phyloP scores from a whole-genome alignment of 2,888 invertebrate species.

The Chironomus riparius region DNA sequence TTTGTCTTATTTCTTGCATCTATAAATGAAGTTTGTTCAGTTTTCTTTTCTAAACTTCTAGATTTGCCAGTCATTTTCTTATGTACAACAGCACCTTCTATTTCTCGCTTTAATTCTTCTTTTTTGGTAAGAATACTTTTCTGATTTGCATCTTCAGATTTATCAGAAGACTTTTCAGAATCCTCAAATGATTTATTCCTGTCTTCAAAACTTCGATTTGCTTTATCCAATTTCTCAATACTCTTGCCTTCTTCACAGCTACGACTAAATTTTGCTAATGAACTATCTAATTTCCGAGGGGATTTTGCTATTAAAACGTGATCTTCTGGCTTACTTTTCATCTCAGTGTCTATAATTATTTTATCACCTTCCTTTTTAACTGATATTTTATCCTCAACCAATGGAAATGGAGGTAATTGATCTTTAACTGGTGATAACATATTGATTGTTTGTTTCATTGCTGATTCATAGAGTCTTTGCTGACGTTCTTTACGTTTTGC shows the following conservation, averaged over 20 bases:
- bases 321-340: conserved; percentile 64
- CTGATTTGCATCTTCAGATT: conserved; percentile 34
- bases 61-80: conserved; percentile 55
- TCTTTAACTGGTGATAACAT: conserved; percentile 66
- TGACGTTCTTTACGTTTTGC: conserved; percentile 65
- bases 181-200: conserved; percentile 51
- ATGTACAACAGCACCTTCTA: conserved; percentile 54
- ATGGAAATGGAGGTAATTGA: conserved; percentile 59
- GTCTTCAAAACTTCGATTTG: conserved; percentile 55
- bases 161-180: conserved; percentile 45
- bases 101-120: conserved; percentile 54
- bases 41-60: conserved; percentile 56
- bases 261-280: conserved; percentile 50
- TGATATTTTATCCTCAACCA: conserved; percentile 62
- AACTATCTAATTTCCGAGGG: conserved; percentile 59
- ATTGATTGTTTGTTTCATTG: conserved; percentile 65
- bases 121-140: conserved; percentile 39
- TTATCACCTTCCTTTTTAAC: conserved; percentile 63
- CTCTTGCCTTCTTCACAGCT: conserved; percentile 54
- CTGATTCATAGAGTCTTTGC: conserved; percentile 65
- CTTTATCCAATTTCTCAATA: conserved; percentile 47
- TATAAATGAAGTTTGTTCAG: conserved; percentile 50
- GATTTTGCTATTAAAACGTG: conserved; percentile 68
- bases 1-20: conserved; percentile 57
- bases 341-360: conserved; percentile 61